Evolutionary conservation across 2,888 invertebrate genomes (phyloP).

Genomic region (Ceratothoa steindachneri): DNA sequence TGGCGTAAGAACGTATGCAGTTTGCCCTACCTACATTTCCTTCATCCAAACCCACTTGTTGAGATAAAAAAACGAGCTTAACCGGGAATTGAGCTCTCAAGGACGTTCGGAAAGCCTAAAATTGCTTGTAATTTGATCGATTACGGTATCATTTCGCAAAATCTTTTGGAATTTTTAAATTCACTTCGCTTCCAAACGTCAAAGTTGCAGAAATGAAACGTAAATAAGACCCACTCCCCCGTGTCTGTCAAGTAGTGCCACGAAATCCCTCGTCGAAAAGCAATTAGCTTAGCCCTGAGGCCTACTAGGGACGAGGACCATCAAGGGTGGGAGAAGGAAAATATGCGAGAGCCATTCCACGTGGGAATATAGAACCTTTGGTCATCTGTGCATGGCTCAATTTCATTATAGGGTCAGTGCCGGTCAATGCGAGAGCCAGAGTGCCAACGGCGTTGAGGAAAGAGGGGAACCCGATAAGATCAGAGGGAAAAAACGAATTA

Average conservation of each 20-base stretch:
- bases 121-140: background rate
- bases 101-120: too few relatives aligned
- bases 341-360: background rate
- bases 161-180: background rate
- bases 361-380: constrained; percentile 6
- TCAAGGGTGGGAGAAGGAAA: background rate
- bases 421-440: background rate
- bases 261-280: background rate
- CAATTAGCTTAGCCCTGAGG: background rate
- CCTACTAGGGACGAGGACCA: background rate
- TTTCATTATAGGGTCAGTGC: constrained; percentile 8
- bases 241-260: background rate
- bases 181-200: background rate
- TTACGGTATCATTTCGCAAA: background rate
- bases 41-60: too few relatives aligned
- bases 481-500: background rate
- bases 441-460: background rate
- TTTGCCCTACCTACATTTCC: too few relatives aligned
- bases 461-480: background rate
- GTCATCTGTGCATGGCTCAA: constrained; percentile 7
- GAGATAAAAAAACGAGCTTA: too few relatives aligned
- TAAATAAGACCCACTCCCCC: background rate
- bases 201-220: background rate
- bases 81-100: too few relatives aligned
- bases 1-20: too few relatives aligned